Evolutionary conservation across 2,888 invertebrate species (phyloP).

Genomic region (Octodonta nipae): DNA sequence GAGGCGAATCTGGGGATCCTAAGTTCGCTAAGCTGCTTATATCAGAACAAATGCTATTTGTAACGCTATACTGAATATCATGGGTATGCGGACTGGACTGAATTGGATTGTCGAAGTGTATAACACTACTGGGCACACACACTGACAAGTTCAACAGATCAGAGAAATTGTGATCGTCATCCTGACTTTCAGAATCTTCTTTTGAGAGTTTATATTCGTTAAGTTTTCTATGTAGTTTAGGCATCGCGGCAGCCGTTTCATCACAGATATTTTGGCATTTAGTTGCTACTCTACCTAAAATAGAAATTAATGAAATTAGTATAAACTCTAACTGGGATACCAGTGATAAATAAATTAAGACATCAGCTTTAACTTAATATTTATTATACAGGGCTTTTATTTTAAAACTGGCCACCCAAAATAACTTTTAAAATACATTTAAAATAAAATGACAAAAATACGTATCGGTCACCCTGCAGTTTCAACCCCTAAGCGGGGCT

Average conservation of each 20-base stretch:
- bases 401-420: no score
- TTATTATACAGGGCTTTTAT: no score
- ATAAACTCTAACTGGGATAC: no score
- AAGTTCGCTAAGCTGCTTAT: conserved; percentile 55
- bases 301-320: no score
- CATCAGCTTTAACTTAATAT: no score
- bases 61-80: conserved; percentile 29
- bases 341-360: no score
- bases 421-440: no score
- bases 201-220: conserved; percentile 11
- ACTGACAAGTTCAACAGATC: conserved; percentile 32
- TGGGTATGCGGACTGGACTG: conserved; percentile 22
- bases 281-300: conserved; percentile 16
- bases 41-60: conserved; percentile 40
- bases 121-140: conserved; percentile 26
- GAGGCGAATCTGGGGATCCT: conserved; percentile 60
- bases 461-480: no score
- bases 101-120: conserved; percentile 22
- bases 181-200: conserved; percentile 19
- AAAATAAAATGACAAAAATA: no score
- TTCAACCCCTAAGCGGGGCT: no score
- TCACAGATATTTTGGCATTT: conserved; percentile 24
- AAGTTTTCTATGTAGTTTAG: conserved; percentile 1
- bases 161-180: conserved; percentile 31
- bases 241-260: conserved; percentile 15